These are phyloP conservation scores for Urocyon cinereoargenteus DNA, from an alignment of 2,797 vertebrate genomes.

Conservation along the genomic window DNA sequence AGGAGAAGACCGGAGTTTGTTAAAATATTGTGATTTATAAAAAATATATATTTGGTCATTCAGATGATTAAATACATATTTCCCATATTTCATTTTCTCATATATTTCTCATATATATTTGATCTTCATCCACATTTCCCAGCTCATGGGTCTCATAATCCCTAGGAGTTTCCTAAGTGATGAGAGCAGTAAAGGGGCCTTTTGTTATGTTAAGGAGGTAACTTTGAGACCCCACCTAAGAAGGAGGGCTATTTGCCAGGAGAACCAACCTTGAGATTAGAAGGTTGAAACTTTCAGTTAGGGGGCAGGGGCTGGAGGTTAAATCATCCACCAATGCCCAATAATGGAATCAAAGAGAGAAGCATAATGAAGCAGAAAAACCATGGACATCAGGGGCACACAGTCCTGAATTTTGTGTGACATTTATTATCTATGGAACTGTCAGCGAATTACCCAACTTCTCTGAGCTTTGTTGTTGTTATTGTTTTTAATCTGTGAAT, in stretches of 20 bases:
- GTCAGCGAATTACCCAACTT: background rate
- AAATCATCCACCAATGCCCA: background rate
- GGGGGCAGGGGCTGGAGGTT: background rate
- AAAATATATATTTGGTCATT: background rate
- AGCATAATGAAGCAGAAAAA: background rate
- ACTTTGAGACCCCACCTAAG: background rate
- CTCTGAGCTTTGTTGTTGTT: background rate
- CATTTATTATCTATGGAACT: background rate
- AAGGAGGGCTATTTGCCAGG: background rate
- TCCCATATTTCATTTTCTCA: background rate
- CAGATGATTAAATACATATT: background rate
- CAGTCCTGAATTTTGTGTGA: background rate
- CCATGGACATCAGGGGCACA: background rate
- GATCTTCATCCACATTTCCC: background rate
- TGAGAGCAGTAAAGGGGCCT: background rate
- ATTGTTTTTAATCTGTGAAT: background rate
- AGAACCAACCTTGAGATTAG: background rate
- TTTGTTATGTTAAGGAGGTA: background rate
- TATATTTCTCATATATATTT: background rate
- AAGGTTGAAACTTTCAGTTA: background rate
- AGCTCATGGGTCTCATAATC: background rate
- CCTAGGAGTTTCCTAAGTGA: background rate
- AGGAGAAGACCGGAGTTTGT: background rate
- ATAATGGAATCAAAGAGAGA: background rate
- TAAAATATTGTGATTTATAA: background rate